Conservation (phyloP, 2,888 invertebrate genomes). For the Drepana falcataria region DNA sequence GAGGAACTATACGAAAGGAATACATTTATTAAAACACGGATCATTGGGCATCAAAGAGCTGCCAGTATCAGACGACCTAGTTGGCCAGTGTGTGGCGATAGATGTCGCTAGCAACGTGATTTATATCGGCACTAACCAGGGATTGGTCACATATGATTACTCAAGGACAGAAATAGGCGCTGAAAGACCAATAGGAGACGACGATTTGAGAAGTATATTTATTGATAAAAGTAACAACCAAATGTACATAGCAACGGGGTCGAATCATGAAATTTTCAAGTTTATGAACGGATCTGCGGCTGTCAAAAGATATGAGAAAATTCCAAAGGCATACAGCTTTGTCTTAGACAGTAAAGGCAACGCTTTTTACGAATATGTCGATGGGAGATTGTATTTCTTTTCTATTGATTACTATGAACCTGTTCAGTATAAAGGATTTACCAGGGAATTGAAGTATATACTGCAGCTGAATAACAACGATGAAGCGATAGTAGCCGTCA, state of each 20-base stretch:
- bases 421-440: slow-evolving; percentile 66
- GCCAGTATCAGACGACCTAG: slow-evolving; percentile 55
- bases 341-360: slow-evolving; percentile 59
- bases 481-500: slow-evolving; percentile 63
- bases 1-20: slow-evolving; percentile 65
- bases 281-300: slow-evolving; percentile 66
- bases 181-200: slow-evolving; percentile 66
- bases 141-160: slow-evolving; percentile 58
- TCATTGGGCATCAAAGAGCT: slow-evolving; percentile 60
- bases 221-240: slow-evolving; percentile 59
- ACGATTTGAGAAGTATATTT: slow-evolving; percentile 62
- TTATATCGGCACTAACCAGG: slow-evolving; percentile 68
- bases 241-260: slow-evolving; percentile 64
- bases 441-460: slow-evolving; percentile 63
- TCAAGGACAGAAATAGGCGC: slow-evolving; percentile 52
- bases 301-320: slow-evolving; percentile 58
- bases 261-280: slow-evolving; percentile 56
- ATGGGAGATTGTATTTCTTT: slow-evolving; percentile 64
- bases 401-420: slow-evolving; percentile 60
- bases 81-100: slow-evolving; percentile 60
- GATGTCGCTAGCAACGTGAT: slow-evolving; percentile 46
- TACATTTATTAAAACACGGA: slow-evolving; percentile 59
- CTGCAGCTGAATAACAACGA: slow-evolving; percentile 56
- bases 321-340: slow-evolving; percentile 65
- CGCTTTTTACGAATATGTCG: slow-evolving; percentile 62